Base-by-base conservation (phyloP, 2,113 vertebrate genomes). In the Serinus canaria region DNA sequence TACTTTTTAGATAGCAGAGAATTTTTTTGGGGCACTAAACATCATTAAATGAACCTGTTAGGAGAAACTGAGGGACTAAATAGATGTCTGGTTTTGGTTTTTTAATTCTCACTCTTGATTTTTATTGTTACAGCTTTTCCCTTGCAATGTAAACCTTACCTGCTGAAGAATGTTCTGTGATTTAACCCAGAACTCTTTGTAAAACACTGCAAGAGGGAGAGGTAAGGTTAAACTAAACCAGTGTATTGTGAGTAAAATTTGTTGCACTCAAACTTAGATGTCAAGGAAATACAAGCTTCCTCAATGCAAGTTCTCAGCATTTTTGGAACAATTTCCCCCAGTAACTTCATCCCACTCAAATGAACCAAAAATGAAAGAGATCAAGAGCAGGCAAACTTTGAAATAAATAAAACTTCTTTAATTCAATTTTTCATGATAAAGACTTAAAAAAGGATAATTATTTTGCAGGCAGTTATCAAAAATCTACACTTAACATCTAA, bases 391-490 rank as follows among this genome's bases (percentile, higher is more conserved):
- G 64, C 74, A 92, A 91, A 78, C 25, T 89, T 46, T 62, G 74
- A 78, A 82, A 91, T 35, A 85, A 58, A 37, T 37, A 91, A 88
- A 92, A 87, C 10, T 55, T 78, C 58, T 94, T 97, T 98, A 97
- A 97, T 97, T 96, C 7, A 76, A 16, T 14, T 91, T 89, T 87
- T 91, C 52, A 69, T 2, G 5, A 66, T 52, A 53, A 82, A 87
- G 44, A 77, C 33, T 90, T 91, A 1, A 15, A 59, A 70, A 72
- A 83, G 35, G 13, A 41, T 22, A 53, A 75, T 62, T 83, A 64
- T 79, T 93, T 91, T 91, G 47, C n/a, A 69, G 44, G 44, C 6
- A 73, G n/a, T 60, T 85, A 62, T 56, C 31, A 77, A 77, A 88
- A 90, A 82, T 56, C 35, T 44, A 37, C 15, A 70, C 50, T 77